Base-by-base conservation (phyloP, 2,888 invertebrate species). In the Aphodius sticticus region DNA sequence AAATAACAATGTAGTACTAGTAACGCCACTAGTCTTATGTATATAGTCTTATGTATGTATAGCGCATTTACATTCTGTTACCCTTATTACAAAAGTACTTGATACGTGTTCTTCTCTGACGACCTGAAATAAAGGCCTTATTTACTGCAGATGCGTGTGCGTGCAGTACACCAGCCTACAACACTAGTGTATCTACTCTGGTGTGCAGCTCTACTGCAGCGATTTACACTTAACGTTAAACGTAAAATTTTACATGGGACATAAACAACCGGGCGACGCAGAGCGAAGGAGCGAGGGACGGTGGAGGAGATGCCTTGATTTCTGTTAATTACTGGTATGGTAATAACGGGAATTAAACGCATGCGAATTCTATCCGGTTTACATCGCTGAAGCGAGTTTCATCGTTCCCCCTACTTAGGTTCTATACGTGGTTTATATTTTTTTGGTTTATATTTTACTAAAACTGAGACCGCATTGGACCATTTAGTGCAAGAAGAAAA, bases 271-370 rank as follows among this genome's bases (percentile, higher is more conserved):
- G 12, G 7, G 69, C 16, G 16, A 12, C 77, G 77, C 53, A 9
- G 12, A 9, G 69, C 16, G 38, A 12, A 69, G 77, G 16, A 69
- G 77, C 14, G 77, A 6, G 35, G 71, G 70, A 77, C n/a, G 16
- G 77, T 15, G 15, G 36, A 36, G 70, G 36, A 69, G 70, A 70
- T 14, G 36, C 53, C 12, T 53, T 53, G 53, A 53, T 53, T 53
- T 5, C 53, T 53, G 53, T 53, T 53, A 53, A 53, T 53, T 53
- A 53, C 53, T 53, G 53, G 53, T 53, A 53, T 53, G 53, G 53
- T 53, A 53, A 53, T 53, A 53, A 53, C 53, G 53, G 53, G 53
- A 53, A 53, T 53, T 53, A 53, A 53, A 53, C 53, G 53, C 12
- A 53, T 53, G 53, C 53, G 7, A 26, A 53, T 12, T 53, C 53